Base-by-base conservation (phyloP, 1,140 invertebrate species). In the Drosophila pectinifera region DNA sequence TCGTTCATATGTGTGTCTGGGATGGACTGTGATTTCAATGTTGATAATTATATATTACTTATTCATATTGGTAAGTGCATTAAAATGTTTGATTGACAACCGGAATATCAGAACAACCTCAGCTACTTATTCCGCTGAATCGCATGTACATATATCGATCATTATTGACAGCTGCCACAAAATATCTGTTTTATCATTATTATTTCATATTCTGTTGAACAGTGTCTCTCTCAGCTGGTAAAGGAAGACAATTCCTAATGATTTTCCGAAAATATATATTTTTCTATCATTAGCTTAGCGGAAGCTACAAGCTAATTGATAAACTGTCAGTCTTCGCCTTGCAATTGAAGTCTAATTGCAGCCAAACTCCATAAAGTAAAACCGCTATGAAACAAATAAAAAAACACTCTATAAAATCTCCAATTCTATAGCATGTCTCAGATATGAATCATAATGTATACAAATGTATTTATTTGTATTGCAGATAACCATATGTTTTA, bases 251-350 rank as follows among this genome's bases (percentile, higher is more conserved):
- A 34, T 39, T 56, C 13, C 64, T 48, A 69, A 39, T 26, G 53
- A 46, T 46, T 49, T 43, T 39, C 39, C 22, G 48, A 22, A 51
- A 31, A 75, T 38, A 68, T 76, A 73, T 74, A 76, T 73, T 74
- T 39, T 55, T 26, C 72, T 74, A 74, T 55, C 18, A 26, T 74
- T 55, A 22, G 36, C 63, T 39, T 56, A 48, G 24, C 55, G 69
- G 26, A 74, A 73, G 16, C 46, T 69, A 68, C 62, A 55, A 78
- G 74, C 74, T 64, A 70, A 72, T 70, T 63, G 22, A 38, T 31
- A 58, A 62, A 78, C 36, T 31, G 28, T 78, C 75, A 78, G 75
- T 78, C 75, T 78, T 78, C 46, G 74, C 74, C 74, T 78, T 78
- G 55, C 73, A 76, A 76, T 65, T 76, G 73, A 46, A 67, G 39